Base-by-base conservation (phyloP, 2,113 vertebrate species). In the Cervus canadensis region DNA sequence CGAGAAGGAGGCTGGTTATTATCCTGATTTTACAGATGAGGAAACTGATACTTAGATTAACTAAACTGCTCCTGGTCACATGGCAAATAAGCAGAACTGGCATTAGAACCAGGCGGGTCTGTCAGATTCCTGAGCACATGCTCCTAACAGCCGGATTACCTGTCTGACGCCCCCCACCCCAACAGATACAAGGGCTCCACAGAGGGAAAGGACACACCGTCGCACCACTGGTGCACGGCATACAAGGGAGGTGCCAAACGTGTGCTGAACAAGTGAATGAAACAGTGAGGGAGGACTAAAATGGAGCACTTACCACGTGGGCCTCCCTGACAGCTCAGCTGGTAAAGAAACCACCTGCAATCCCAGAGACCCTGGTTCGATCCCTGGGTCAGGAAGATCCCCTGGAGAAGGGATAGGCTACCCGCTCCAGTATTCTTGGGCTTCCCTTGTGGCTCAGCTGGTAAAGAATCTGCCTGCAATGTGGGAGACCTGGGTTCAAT, bases 41-140 rank as follows among this genome's bases (percentile, higher is more conserved):
- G 76, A 62, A 93, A 97, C 40, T 85, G 93, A 96, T 91, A 93
- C 64, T 90, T 16, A 54, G 94, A 91, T 93, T 52, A 94, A 90
- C 59, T 16, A 50, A 84, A 60, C 6, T 64, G 26, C 25, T 82
- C n/a, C 60, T 56, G 48, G 52, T 91, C 95, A 78, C 36, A 0
- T 36, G 91, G 43, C 82, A 78, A 30, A 36, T 10, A 82, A 95
- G 91, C 83, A 96, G 91, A 95, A 94, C n/a, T 1, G 26, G 85
- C 91, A 90, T 15, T 2, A 33, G 67, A 79, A 97, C 25, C 26
- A 43, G 43, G 54, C 48, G 19, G 57, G 59, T 64, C 62, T 76
- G 94, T 33, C n/a, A 15, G 67, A 57, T 67, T 74, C 40, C 94
- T 9, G 10, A 57, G 50, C 30, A 8, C 4, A n/a, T 4, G 52